Evolutionary conservation across 23 tunicate genomes (phyloP), one percentile per base, ranked within the genome.

Genomic region (Ascidia mentula): DNA sequence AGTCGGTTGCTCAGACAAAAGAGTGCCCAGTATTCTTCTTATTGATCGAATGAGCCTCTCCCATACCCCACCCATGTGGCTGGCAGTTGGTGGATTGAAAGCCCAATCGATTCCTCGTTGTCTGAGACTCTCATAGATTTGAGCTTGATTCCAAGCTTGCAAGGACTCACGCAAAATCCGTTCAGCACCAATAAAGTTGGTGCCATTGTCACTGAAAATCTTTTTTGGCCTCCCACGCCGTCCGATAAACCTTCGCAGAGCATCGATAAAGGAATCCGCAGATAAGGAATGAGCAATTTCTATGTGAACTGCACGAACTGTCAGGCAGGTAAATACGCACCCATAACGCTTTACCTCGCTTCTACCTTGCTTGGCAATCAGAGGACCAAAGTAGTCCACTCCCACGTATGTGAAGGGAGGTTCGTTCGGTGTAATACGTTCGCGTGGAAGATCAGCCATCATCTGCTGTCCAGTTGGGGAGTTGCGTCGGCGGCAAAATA

Each of bases 121-220:
- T 34, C 75, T 34, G 18, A 71, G 75, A 71, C 38, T 22, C 35
- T 71, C 34, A 20, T 71, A 22, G 39, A 71, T 36, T 28, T 71
- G 75, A 3, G 38, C 9, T 71, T 71, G 75, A 71, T 71, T 71
- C 75, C 75, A 71, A 72, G 22, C 46, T 15, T n/a, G 60, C 32
- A 85, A 18, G 5, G 77, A 61, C 40, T 78, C 77, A 0, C 70
- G 31, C 12, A 85, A 35, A n/a, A 79, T 40, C 15, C 35, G 31
- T 31, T 85, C 60, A 0, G 83, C 82, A 22, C 82, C 82, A 9
- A 70, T 77, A 46, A 85, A 77, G 83, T 85, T 85, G 9, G 89
- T 78, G 40, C 89, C 89, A 69, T 79, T 78, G 76, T 85, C 83
- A 70, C 69, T 33, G 45, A 39, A 45, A 7, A 85, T n/a, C 22